Evolutionary conservation across 2,888 invertebrate species (phyloP).

Genomic region (Notodonta ziczac): DNA sequence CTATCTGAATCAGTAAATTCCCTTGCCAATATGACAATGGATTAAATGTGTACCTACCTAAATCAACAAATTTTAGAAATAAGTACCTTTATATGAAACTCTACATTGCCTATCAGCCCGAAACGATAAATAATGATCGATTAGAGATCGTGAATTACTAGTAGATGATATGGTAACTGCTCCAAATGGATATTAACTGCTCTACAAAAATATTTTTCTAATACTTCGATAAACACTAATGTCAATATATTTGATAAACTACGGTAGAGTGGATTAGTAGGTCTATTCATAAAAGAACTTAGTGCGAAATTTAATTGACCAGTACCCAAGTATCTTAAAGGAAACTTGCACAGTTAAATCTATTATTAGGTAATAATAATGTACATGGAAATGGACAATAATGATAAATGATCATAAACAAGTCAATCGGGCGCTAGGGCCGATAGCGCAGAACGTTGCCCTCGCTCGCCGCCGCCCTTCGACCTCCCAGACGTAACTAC

Average conservation of each 20-base stretch:
- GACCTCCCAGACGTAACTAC: conserved; percentile 42
- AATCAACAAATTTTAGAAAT: not conserved
- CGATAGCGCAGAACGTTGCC: conserved; percentile 72
- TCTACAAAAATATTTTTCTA: not conserved
- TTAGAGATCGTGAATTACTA: too few species aligned
- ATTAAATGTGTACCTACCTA: not conserved
- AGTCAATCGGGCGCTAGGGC: conserved; percentile 66
- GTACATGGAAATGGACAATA: conserved; percentile 56
- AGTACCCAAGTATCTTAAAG: conserved; percentile 43
- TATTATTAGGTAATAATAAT: conserved; percentile 69
- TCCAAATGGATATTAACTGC: not conserved
- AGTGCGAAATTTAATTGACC: not conserved
- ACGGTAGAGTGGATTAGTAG: not conserved
- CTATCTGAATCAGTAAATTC: not conserved
- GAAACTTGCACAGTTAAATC: conserved; percentile 63
- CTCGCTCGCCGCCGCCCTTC: conserved; percentile 59
- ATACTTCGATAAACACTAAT: too few species aligned
- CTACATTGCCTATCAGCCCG: too few species aligned
- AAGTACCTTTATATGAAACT: not conserved
- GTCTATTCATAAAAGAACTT: too few species aligned
- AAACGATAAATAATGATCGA: too few species aligned
- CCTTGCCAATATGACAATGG: not conserved
- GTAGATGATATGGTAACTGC: too few species aligned
- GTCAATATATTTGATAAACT: too few species aligned
- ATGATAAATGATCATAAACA: conserved; percentile 75